Percentiles rank a stretch among this genome's conserved stretches.
These are phyloP conservation scores for Chionomys nivalis DNA, from an alignment of 2,113 vertebrate genomes.

Conservation along the genomic window DNA sequence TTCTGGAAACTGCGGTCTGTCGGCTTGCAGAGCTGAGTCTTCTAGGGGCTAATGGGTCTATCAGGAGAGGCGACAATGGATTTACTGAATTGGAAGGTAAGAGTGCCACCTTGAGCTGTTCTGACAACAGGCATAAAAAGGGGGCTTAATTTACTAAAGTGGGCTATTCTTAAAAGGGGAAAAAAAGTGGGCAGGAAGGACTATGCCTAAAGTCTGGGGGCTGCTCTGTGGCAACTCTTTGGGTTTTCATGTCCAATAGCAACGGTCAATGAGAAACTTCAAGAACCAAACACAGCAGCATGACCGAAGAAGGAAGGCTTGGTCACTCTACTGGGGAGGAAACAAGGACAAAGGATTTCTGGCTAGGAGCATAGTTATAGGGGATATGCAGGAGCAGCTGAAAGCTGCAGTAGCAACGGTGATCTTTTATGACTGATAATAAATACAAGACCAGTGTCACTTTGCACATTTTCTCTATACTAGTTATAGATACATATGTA, in stretches of 20 bases:
- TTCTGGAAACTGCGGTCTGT: neutral
- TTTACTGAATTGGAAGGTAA: constrained; percentile 18
- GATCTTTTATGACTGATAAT: neutral
- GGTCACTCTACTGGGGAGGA: neutral
- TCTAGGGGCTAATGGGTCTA: neutral
- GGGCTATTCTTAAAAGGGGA: neutral
- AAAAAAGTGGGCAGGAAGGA: neutral
- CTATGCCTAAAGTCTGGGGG: neutral
- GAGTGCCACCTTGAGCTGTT: neutral
- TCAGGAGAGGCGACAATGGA: neutral
- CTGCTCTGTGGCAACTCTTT: neutral
- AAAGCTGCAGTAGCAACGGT: neutral
- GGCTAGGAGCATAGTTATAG: neutral
- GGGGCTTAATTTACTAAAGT: neutral
- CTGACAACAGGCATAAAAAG: neutral
- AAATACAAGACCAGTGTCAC: neutral
- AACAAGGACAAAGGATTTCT: neutral
- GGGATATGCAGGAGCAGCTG: neutral
- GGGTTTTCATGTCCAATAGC: neutral
- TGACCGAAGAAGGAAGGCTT: constrained; percentile 5
- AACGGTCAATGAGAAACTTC: neutral
- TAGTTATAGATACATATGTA: neutral
- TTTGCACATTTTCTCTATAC: neutral
- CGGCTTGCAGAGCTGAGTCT: constrained; percentile 4
- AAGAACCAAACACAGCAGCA: neutral